These are phyloP conservation scores for Lordiphosa mommai DNA, from an alignment of 1,140 invertebrate genomes.

Conservation along the genomic window DNA sequence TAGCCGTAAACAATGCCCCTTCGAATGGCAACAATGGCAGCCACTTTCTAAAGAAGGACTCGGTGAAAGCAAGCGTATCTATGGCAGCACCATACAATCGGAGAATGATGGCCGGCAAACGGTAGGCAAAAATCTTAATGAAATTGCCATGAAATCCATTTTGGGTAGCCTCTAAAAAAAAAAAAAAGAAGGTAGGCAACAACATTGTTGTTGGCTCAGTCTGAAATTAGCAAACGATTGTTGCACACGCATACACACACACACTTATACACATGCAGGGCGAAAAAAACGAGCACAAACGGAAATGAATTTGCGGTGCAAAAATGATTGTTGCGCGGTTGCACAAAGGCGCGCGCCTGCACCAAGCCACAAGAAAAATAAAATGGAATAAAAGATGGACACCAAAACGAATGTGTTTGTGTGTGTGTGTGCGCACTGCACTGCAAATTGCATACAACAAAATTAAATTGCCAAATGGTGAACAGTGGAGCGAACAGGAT, in stretches of 20 bases:
- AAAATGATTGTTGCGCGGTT: conserved; percentile 71
- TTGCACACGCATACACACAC: conserved; percentile 25
- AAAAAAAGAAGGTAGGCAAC: conserved; percentile 31
- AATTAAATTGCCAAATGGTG: conserved; percentile 34
- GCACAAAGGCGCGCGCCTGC: conserved; percentile 46
- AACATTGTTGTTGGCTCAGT: conserved; percentile 11
- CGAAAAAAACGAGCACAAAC: conserved; percentile 36
- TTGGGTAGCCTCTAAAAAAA: conserved; percentile 13
- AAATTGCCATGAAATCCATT: conserved; percentile 48
- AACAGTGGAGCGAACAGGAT: conserved; percentile 35
- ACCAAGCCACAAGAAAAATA: conserved; percentile 10
- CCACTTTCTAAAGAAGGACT: too few species aligned
- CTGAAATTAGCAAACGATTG: conserved; percentile 56
- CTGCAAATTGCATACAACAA: conserved; percentile 35
- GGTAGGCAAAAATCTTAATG: conserved; percentile 1
- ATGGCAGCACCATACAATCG: too few species aligned
- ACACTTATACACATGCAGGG: not conserved
- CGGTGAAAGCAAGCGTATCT: too few species aligned
- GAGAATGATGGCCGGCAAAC: not conserved
- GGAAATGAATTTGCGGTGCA: conserved; percentile 72
- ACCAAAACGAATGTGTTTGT: not conserved
- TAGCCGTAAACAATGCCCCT: too few species aligned
- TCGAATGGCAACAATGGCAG: too few species aligned
- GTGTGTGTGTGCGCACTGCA: conserved; percentile 11
- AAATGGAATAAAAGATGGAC: conserved; percentile 52